Base-by-base conservation (phyloP, 2,888 invertebrate species). In the Synergus laeviventris region DNA sequence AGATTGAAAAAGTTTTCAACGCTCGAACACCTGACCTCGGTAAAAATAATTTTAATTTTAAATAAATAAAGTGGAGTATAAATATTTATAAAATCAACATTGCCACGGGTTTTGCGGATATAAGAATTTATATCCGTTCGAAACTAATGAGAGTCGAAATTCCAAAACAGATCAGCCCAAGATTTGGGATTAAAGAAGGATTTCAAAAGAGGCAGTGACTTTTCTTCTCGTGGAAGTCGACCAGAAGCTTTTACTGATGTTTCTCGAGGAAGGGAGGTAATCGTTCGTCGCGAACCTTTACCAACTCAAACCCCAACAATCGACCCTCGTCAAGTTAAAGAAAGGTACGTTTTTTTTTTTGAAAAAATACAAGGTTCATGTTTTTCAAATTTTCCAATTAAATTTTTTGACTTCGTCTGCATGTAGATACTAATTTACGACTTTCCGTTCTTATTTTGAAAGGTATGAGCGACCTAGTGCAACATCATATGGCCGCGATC, bases 281-380 rank as follows among this genome's bases (percentile, higher is more conserved):
- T 90, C 36, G 89, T 90, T 21, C 88, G 90, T 2, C 87, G 90
- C 62, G 90, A 91, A 74, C 76, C 89, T 62, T 82, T 89, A 8
- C 84, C 89, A 42, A 81, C 87, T 4, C 81, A 86, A 24, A 79
- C 89, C 24, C 84, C 89, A 42, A 86, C 91, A 59, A 87, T 89
- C 42, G 91, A 91, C 82, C 89, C 90, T 38, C 87, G 91, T 61
- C 90, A 89, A 82, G 89, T 88, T 8, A 91, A 91, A 83, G 90
- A 91, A 78, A 89, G 89, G 90, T 90, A 79, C 73, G 79, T 82
- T 60, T 39, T 3, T 54, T 49, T 56, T 21, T 7, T 73, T 77
- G 36, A n/a, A 56, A n/a, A 11, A 21, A 56, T 59, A 64, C 62
- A 31, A 31, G 31, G 5, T 31, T 31, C 7, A 5, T 31, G 16